Evolutionary conservation across 92 coral and sea anemone species (phyloP), one percentile per base, ranked within the genome.

Genomic region (Porites lobata): DNA sequence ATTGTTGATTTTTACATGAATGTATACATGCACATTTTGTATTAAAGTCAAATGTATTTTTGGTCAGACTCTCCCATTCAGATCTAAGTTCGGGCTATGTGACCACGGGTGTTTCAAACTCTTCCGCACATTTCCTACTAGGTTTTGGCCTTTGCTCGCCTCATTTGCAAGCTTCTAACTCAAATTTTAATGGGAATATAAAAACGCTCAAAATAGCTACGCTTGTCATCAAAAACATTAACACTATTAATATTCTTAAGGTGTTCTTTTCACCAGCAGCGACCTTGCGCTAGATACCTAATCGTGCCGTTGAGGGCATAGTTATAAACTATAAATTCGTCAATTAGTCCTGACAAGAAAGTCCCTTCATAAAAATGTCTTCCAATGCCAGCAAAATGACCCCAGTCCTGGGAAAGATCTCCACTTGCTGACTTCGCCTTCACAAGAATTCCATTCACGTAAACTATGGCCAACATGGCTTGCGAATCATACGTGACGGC

Each of bases 321-420:
- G 72, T 98, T 98, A 83, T 89, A 98, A 90, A 98, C 96, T 63
- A 98, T 94, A 88, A 95, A 98, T 82, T 98, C 98, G 74, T 98
- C 99, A 14, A 92, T 86, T 21, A 91, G 89, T 85, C 99, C 99
- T 12, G 90, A 89, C 53, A 95, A 80, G 67, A 92, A 92, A 62
- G 90, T 70, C 58, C 88, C 87, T 70, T 91, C 90, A 76, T 98
- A 98, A 81, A 98, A 98, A 78, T 93, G 98, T 70, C 94, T 92
- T 62, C 99, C 99, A 67, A 98, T 94, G 10, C 99, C 99, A 72
- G 99, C 99, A 75, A 88, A 98, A 88, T 98, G 99, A 29, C 99
- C 99, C 99, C 99, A 98, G 82, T 98, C 99, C 82, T 98, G 99
- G 10, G 99, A 98, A 67, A 98, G 93, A 32, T 93, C 93, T 14